Evolutionary conservation across 2,888 invertebrate species (phyloP), one percentile per base, ranked within the genome.

Genomic region (Megamerina dolium): DNA sequence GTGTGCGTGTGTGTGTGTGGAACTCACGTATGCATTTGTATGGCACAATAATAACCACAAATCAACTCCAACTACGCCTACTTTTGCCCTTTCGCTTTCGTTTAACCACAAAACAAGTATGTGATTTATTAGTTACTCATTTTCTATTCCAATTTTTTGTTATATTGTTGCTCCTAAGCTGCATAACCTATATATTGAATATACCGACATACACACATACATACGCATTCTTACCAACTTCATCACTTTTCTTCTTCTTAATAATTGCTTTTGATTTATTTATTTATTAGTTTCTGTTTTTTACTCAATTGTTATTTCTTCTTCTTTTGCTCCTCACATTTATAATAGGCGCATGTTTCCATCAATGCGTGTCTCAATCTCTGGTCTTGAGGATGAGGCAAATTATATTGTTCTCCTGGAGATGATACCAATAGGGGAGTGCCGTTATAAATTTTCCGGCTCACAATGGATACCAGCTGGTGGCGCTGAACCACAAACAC

Each of bases 311-410:
- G 10, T 29, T n/a, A 23, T 33, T 29, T 27, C 2, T 34, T 50
- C 37, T 45, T 32, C 47, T 27, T 23, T 42, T 44, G 19, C 31
- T 5, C 12, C 40, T 18, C 40, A 48, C 39, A 45, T 40, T 46
- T 36, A 9, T 52, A 50, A 17, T 35, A 95, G 95, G 61, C 85
- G 93, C 33, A 93, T 95, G 91, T 95, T 94, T 68, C 95, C 95
- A 0, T 82, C 87, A 0, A 75, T 93, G 53, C 83, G 89, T 58
- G 75, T 90, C 20, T 77, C 80, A 0, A 72, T 93, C 2, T 75
- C 75, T 26, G 88, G 90, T 0, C 73, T 95, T 52, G 87, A 92
- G 53, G 85, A 87, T 19, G 81, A 84, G 19, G 78, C 82, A 42
- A 81, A 82, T 62, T 95, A 95, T 74, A 86, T 84, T 67, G 79